Base-by-base conservation (phyloP, 2,113 vertebrate species). In the Camelus bactrianus region DNA sequence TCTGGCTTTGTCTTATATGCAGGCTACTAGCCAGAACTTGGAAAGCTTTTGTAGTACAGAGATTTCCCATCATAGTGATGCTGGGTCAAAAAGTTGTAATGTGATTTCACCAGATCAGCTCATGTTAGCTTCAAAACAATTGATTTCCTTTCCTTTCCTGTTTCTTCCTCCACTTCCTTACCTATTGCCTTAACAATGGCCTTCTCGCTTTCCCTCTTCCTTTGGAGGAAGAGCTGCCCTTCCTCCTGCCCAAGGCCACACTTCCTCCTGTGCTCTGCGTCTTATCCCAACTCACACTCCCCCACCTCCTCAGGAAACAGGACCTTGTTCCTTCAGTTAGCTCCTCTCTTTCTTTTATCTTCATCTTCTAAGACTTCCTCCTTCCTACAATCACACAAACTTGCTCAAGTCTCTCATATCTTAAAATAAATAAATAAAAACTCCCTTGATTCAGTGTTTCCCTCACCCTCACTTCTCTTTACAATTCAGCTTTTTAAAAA, bases 81-180 rank as follows among this genome's bases (percentile, higher is more conserved):
- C 64, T 12, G 19, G 75, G 52, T 76, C 88, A 94, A 85, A 95
- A 81, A 42, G n/a, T 38, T 77, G 19, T 73, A 72, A 91, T 94
- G 83, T 72, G 46, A 93, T 80, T 95, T 97, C 72, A 79, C 30
- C 42, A 88, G 94, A 35, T 95, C 65, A 96, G n/a, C 81, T 97
- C 67, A 8, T 70, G 54, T 91, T 96, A 89, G 72, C 88, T 67
- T 94, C 85, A 94, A 64, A 94, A 83, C 12, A 4, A 97, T 83
- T 5, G 0, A 79, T 95, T 95, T 94, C 11, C 28, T 80, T 88
- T 95, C 82, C 76, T 79, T 81, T 87, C 16, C 10, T 62, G 48
- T 89, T 91, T 65, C 89, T 56, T 89, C 81, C 42, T 72, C 89
- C 4, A 56, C 15, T 73, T 46, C 35, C 50, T n/a, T 52, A 56